phyloP scores from a whole-genome alignment of 2,113 vertebrate genomes.

The Forbesichthys agassizii region DNA sequence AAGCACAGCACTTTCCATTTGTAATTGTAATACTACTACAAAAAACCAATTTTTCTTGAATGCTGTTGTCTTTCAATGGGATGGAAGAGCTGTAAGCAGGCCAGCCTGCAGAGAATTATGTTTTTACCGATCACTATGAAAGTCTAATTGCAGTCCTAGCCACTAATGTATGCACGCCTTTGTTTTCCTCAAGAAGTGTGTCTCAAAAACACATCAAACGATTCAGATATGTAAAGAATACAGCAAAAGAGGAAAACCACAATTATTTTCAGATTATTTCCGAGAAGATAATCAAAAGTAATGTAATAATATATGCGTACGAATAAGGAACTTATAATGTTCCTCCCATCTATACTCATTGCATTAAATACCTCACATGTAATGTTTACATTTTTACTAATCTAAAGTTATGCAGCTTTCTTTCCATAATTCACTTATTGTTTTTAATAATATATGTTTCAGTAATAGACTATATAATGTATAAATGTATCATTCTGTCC shows the following conservation, averaged over 20 bases:
- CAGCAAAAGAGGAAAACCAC: slow-evolving; percentile 55
- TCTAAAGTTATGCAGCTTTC: slow-evolving; percentile 65
- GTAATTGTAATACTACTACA: slow-evolving; percentile 44
- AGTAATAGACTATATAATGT: too few relatives aligned
- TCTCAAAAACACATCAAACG: slow-evolving; percentile 76
- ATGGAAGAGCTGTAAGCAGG: slow-evolving; percentile 53
- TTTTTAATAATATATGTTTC: too few relatives aligned
- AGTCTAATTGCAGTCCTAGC: slow-evolving; percentile 71
- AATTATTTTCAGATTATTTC: slow-evolving; percentile 74
- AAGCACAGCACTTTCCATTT: slow-evolving; percentile 12
- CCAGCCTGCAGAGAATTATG: slow-evolving; percentile 69
- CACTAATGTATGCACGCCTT: slow-evolving; percentile 76
- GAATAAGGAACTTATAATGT: slow-evolving; percentile 48
- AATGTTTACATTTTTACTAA: slow-evolving; percentile 61
- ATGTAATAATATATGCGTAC: slow-evolving; percentile 68
- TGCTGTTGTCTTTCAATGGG: slow-evolving; percentile 24
- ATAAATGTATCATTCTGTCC: too few relatives aligned
- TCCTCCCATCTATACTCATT: slow-evolving; percentile 60
- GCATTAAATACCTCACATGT: slow-evolving; percentile 67
- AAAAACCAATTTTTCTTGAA: slow-evolving; percentile 36
- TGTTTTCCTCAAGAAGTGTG: slow-evolving; percentile 75
- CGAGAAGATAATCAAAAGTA: slow-evolving; percentile 68
- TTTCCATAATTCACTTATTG: slow-evolving; percentile 63
- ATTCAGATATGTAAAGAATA: slow-evolving; percentile 72
- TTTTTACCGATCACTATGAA: slow-evolving; percentile 73